Evolutionary conservation across 2,797 vertebrate species (phyloP).

Genomic region (Hyperoplus lanceolatus): DNA sequence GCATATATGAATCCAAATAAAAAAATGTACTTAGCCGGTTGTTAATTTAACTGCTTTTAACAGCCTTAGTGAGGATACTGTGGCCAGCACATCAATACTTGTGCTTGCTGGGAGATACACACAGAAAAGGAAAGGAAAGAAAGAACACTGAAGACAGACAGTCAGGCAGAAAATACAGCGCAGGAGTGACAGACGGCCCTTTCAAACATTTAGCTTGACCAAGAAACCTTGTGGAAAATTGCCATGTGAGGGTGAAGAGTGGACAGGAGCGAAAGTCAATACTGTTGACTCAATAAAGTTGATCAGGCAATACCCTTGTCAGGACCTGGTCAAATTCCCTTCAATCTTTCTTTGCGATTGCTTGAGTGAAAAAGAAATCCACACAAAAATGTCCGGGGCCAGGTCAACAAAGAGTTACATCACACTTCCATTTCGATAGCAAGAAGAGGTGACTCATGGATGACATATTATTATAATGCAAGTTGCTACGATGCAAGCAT

Average conservation of each 20-base stretch:
- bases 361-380: not conserved
- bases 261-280: slow-evolving; percentile 54
- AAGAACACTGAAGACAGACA: not conserved
- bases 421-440: not conserved
- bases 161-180: slow-evolving; percentile 24
- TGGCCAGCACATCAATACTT: slow-evolving; percentile 13
- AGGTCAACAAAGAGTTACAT: not conserved
- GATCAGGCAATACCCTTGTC: slow-evolving; percentile 56
- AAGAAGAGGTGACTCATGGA: not conserved
- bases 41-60: slow-evolving; percentile 31
- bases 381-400: not conserved
- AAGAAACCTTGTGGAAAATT: slow-evolving; percentile 48
- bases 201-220: slow-evolving; percentile 50
- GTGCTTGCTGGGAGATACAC: not conserved
- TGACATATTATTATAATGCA: not conserved
- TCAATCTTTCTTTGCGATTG: slow-evolving; percentile 35
- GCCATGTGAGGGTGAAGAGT: slow-evolving; percentile 47
- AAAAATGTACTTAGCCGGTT: slow-evolving; percentile 26
- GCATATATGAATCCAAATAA: slow-evolving; percentile 26
- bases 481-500: not conserved
- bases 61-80: slow-evolving; percentile 18
- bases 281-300: slow-evolving; percentile 59
- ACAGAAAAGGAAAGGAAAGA: slow-evolving; percentile 3
- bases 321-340: slow-evolving; percentile 13
- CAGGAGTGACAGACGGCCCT: slow-evolving; percentile 26